Base-by-base conservation (phyloP, 2,113 vertebrate genomes). In the Eubucco bourcierii region DNA sequence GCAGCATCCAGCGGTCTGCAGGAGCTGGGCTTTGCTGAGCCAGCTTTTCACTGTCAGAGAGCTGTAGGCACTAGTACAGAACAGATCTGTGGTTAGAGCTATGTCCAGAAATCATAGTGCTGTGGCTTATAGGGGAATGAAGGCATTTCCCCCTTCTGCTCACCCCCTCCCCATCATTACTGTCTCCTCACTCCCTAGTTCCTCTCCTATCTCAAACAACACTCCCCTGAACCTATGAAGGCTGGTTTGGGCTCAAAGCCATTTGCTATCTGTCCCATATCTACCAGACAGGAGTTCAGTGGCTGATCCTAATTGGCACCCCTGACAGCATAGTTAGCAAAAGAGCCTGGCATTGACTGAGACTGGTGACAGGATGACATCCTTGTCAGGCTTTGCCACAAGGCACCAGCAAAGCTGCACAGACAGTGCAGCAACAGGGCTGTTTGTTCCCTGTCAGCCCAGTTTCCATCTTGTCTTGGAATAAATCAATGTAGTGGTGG, bases 121-220 rank as follows among this genome's bases (percentile, higher is more conserved):
- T 33, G 28, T 25, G 20, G 41, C 72, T 93, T 65, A 16, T 20
- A 52, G 28, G 17, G 23, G 33, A 23, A 8, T 2, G 2, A 53
- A 46, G 33, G 3, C 21, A 25, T 19, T 39, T 20, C 31, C 44
- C 31, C 55, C 16, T 39, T 17, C 41, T n/a, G 1, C 15, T 27
- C 11, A 5, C 18, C 34, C 6, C 2, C 23, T 52, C 50, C 12
- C 23, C 23, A 13, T 18, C 23, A 24, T 25, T 25, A 12, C 50
- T 52, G 50, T 52, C 50, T 18, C 15, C 6, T 2, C 4, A 11
- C 1, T 7, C 27, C 41, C 15, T 8, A 1, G 3, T 28, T 37
- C 16, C 7, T 28, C 50, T 33, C 55, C 10, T 25, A 18, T 21
- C 31, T 56, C 41, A 56, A 5, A 28, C 24, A 24, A 6, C 39